Conservation (phyloP, 1,140 invertebrate genomes). For the Helicoverpa zea region DNA sequence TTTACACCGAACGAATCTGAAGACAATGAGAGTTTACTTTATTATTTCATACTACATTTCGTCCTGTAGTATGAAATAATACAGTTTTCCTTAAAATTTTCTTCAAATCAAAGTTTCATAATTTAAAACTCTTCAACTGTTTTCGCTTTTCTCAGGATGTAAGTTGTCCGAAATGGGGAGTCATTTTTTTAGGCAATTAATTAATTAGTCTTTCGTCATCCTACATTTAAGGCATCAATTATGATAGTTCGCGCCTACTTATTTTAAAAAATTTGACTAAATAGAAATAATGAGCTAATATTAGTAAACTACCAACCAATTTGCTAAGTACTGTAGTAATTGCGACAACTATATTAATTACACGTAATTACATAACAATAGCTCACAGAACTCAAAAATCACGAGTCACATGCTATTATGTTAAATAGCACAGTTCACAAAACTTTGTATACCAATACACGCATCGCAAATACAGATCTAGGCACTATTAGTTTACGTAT, state of each 20-base stretch:
- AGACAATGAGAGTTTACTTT: too few species aligned
- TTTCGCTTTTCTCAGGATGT: too few species aligned
- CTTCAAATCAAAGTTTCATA: too few species aligned
- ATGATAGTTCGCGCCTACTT: not conserved
- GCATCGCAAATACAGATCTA: not conserved
- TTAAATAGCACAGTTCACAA: conserved; percentile 35
- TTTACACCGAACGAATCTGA: too few species aligned
- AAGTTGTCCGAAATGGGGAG: too few species aligned
- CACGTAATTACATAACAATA: conserved; percentile 42
- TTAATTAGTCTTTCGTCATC: too few species aligned
- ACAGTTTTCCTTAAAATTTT: not conserved
- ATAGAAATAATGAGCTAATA: conserved; percentile 12
- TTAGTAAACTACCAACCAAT: conserved; percentile 26
- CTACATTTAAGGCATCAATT: too few species aligned
- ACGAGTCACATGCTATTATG: conserved; percentile 40
- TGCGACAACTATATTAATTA: conserved; percentile 28
- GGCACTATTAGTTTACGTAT: conserved; percentile 4
- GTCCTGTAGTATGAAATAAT: too few species aligned
- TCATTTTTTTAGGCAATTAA: too few species aligned
- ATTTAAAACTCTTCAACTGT: too few species aligned
- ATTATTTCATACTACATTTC: too few species aligned
- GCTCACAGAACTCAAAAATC: conserved; percentile 28
- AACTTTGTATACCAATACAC: conserved; percentile 8
- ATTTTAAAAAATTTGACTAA: not conserved
- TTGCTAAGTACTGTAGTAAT: conserved; percentile 22